These are phyloP conservation scores for Pseudopleuronectes americanus DNA, from an alignment of 2,797 vertebrate species.

Conservation along the genomic window DNA sequence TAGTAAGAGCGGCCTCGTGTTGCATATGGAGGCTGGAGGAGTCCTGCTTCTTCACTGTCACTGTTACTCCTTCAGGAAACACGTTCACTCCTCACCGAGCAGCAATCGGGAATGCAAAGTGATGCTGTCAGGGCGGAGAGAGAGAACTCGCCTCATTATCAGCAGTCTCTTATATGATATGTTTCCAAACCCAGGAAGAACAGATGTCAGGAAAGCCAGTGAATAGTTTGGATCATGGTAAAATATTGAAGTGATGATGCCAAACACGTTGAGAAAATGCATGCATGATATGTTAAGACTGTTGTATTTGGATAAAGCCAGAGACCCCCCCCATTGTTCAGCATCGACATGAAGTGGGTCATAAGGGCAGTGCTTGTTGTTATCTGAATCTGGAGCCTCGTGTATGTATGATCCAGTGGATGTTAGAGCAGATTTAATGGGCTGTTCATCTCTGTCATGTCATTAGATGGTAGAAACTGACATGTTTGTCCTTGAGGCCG, in stretches of 20 bases:
- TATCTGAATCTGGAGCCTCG: neutral
- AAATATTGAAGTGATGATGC: neutral
- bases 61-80: constrained; percentile 16
- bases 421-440: constrained; percentile 50
- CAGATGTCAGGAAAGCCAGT: neutral
- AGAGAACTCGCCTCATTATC: constrained; percentile 58
- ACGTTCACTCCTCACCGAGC: constrained; percentile 33
- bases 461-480: constrained; percentile 38
- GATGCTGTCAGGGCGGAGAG: constrained; percentile 48
- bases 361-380: constrained; percentile 5
- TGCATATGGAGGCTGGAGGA: constrained; percentile 21
- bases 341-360: constrained; percentile 12
- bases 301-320: too few relatives aligned
- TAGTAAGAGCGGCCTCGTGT: constrained; percentile 24
- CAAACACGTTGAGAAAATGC: constrained; percentile 2
- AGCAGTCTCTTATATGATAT: neutral
- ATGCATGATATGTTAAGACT: neutral
- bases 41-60: constrained; percentile 25
- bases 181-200: too few relatives aligned
- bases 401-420: constrained; percentile 14
- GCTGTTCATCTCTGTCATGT: constrained; percentile 24
- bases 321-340: neutral
- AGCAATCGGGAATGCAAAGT: constrained; percentile 56
- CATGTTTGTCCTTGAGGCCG: constrained; percentile 51
- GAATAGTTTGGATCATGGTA: constrained; percentile 9